Conservation (phyloP, 2,113 vertebrate species). For the Callospermophilus lateralis region DNA sequence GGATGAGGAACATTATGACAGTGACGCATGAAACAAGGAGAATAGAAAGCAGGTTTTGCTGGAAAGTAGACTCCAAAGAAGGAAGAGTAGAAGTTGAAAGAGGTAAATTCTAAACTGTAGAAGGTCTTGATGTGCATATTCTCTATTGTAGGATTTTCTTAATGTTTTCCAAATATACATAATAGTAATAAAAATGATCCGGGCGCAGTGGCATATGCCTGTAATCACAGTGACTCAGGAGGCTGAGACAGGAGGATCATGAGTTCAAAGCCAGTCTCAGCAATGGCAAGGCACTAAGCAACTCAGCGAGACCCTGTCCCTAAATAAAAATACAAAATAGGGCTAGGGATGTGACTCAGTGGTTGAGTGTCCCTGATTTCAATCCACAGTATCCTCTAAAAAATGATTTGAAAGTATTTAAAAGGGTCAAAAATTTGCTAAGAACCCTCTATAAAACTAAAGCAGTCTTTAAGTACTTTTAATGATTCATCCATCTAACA, state of each 20-base stretch:
- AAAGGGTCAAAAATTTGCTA: not conserved
- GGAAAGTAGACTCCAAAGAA: not conserved
- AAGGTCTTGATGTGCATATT: not conserved
- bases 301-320: too few species aligned
- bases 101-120: not conserved
- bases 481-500: not conserved
- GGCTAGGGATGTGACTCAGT: too few species aligned
- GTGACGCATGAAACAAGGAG: not conserved
- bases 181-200: not conserved
- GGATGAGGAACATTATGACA: too few species aligned
- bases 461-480: not conserved
- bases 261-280: too few species aligned
- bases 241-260: too few species aligned
- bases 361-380: too few species aligned
- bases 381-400: too few species aligned
- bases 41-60: not conserved
- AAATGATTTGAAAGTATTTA: not conserved
- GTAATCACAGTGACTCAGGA: too few species aligned
- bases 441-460: not conserved
- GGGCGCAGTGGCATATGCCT: too few species aligned
- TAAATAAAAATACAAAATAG: too few species aligned
- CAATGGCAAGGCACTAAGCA: too few species aligned
- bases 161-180: not conserved
- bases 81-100: not conserved
- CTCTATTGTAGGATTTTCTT: not conserved